Evolutionary conservation across 2,797 vertebrate species (phyloP).

Genomic region (Gallinago nigripennis): DNA sequence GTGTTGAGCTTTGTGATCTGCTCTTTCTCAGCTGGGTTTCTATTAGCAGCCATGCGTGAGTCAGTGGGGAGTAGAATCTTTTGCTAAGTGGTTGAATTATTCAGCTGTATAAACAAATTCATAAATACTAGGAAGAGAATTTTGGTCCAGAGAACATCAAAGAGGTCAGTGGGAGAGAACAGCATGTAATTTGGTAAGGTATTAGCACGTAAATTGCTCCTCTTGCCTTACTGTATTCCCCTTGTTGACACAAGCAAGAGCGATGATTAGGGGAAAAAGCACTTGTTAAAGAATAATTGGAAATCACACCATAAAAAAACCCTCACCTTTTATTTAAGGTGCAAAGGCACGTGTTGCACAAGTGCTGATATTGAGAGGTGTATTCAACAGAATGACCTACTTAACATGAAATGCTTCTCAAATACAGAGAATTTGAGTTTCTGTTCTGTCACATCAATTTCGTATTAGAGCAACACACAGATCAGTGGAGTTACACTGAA

Average conservation of each 20-base stretch:
- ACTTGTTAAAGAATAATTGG: conserved; percentile 27
- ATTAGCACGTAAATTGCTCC: neutral
- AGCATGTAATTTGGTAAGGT: conserved; percentile 15
- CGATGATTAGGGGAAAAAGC: neutral
- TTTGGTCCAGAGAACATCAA: conserved; percentile 9
- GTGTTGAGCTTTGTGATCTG: conserved; percentile 43
- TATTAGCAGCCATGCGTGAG: conserved; percentile 32
- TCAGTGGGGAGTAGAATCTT: conserved; percentile 1
- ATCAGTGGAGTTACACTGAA: neutral
- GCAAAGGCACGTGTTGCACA: neutral
- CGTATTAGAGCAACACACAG: neutral
- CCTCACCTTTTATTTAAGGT: neutral
- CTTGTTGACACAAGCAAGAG: conserved; percentile 33
- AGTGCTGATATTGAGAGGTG: neutral
- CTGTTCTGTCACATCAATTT: neutral
- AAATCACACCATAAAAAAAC: neutral
- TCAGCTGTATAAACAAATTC: conserved; percentile 61
- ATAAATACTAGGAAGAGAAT: conserved; percentile 29
- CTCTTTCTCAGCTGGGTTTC: conserved; percentile 58
- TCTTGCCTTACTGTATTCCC: neutral
- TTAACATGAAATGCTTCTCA: conserved; percentile 31
- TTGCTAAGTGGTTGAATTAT: conserved; percentile 54
- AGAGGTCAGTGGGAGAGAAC: conserved; percentile 11
- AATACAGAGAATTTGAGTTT: neutral
- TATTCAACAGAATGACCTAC: conserved; percentile 34